Base-by-base conservation (phyloP, 2,113 vertebrate species). In the Corydoras maculifer region DNA sequence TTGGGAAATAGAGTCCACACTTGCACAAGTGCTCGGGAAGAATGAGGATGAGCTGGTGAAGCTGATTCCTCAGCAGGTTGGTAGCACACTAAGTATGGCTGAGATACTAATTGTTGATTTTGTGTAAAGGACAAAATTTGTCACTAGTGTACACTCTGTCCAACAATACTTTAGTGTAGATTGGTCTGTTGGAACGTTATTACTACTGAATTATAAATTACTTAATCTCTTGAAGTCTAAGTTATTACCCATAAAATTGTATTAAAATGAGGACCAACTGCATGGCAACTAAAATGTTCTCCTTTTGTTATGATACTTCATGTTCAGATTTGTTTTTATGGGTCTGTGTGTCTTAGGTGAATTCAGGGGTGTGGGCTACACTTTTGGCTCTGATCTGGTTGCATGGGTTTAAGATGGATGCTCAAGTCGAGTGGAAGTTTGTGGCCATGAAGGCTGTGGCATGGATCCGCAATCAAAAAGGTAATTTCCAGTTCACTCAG, bases 311-410 rank as follows among this genome's bases (percentile, higher is more conserved):
- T 43, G 35, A 4, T 43, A 43, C 35, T 8, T 5, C 35, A 43
- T 43, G 35, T 8, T 43, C 35, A 43, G 35, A 2, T 43, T 43
- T 43, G 35, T 43, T 43, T 43, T 43, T 4, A 43, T 43, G 35
- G 7, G 35, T 43, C 35, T 43, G 72, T 72, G 59, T 61, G 59
- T 51, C 54, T 72, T 58, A 90, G 87, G 84, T 75, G 14, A 83
- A 84, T 2, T 6, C 75, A 13, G 77, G 83, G 0, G 80, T 83
- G 48, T 93, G 92, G 92, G 91, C 88, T 60, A 94, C 92, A 1
- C 65, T 90, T 15, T 79, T 93, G 78, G 91, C 90, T 11, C 79
- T 93, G 75, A 72, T 92, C 35, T 94, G 93, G 93, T 88, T 93
- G 12, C 80, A 91, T 71, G 84, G 74, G n/a, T 87, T 81, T 48